Evolutionary conservation across 2,113 vertebrate species (phyloP), one percentile per base, ranked within the genome.

Genomic region (Bos taurus): DNA sequence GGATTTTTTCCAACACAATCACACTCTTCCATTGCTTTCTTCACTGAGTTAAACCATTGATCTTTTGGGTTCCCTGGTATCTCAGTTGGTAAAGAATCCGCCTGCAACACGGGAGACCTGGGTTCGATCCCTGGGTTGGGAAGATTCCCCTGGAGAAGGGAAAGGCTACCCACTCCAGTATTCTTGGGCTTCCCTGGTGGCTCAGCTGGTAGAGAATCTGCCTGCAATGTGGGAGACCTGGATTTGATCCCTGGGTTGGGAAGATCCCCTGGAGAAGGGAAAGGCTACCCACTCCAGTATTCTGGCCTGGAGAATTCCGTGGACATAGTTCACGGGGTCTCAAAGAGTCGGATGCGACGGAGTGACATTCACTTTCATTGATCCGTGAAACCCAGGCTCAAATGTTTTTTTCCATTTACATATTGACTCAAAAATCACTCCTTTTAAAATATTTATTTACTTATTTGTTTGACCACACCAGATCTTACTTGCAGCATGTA

Each of bases 1-100:
- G 17, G 46, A 43, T 43, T 81, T n/a, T 33, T n/a, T n/a, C 48
- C 14, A 10, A n/a, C 3, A 10, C 9, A 43, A 15, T 16, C 9
- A 48, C 1, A 2, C 3, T 59, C 15, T 50, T 5, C 25, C 8
- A 8, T 5, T 3, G 1, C 7, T 0, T 0, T 1, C 43, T 43
- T 5, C 17, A 17, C 0, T 19, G 16, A 33, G 16, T 30, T 28
- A 30, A 60, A 16, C 7, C 6, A 23, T 7, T 5, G 25, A 30
- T 36, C 19, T 10, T 71, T 23, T 40, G 0, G 10, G 3, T 71
- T 40, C n/a, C 19, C n/a, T 40, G 67, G n/a, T 40, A 23, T 8
- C 2, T 64, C 62, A 64, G 33, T 3, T 17, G 30, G 62, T 17
- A 71, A 6, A 71, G 67, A 23, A 40, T 71, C 67, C 0, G 0